Conservation (phyloP, 2,888 invertebrate genomes). For the Thymelicus lineola region DNA sequence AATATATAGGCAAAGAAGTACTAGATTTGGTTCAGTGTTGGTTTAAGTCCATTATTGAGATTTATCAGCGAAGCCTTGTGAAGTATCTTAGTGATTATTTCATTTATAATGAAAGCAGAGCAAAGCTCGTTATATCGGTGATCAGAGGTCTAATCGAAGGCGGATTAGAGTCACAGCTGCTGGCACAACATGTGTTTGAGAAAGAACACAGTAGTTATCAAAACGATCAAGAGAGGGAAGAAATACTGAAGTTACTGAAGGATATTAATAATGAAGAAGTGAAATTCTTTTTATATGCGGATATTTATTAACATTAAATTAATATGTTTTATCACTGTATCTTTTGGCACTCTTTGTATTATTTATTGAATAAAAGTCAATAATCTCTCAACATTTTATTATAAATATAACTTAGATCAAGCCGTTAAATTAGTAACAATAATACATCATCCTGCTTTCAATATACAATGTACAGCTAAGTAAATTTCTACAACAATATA, state of each 20-base stretch:
- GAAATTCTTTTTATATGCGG: slow-evolving; percentile 43
- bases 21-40: slow-evolving; percentile 52
- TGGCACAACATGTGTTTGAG: slow-evolving; percentile 43
- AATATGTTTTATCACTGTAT: background rate
- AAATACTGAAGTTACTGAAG: slow-evolving; percentile 42
- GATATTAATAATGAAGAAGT: slow-evolving; percentile 42
- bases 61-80: slow-evolving; percentile 50
- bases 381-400: slow-evolving; percentile 63
- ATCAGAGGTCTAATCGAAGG: slow-evolving; percentile 45
- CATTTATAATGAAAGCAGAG: slow-evolving; percentile 28
- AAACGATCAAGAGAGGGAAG: slow-evolving; percentile 24
- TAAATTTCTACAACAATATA: slow-evolving; percentile 41
- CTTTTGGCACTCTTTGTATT: background rate
- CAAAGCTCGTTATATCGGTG: slow-evolving; percentile 40
- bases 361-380: background rate
- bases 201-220: slow-evolving; percentile 19
- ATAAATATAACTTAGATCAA: slow-evolving; percentile 78
- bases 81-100: slow-evolving; percentile 48
- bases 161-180: slow-evolving; percentile 41
- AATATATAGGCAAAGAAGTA: slow-evolving; percentile 55
- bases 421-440: slow-evolving; percentile 72
- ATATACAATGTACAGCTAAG: slow-evolving; percentile 38
- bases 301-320: slow-evolving; percentile 18
- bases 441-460: slow-evolving; percentile 55
- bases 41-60: slow-evolving; percentile 56